Evolutionary conservation across 2,113 vertebrate species (phyloP), one percentile per base, ranked within the genome.

Genomic region (Cromileptes altivelis): DNA sequence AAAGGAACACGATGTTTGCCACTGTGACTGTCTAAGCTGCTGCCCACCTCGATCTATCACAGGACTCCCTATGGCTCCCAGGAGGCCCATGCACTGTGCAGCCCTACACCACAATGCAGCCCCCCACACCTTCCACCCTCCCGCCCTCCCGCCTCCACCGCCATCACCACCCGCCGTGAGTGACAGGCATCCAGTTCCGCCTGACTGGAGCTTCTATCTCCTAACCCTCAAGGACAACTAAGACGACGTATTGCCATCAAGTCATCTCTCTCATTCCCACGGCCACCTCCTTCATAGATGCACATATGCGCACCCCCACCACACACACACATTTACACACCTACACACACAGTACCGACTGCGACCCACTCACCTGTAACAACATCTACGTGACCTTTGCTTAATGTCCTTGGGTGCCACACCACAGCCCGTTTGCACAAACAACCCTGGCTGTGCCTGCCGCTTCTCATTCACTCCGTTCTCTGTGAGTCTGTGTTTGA

Each of bases 141-240:
- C 27, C 70, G 21, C 65, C 62, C 52, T 33, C 67, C 30, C 33
- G 72, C 25, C 55, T 65, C 86, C 68, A 27, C 71, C 50, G 4
- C 70, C 85, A 81, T 69, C 83, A 71, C 84, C 76, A 25, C 27
- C 87, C n/a, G 9, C 76, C 65, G 72, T 95, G 93, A 96, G 89
- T 95, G 94, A 95, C 94, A 95, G 94, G 88, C 91, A 70, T 96
- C 92, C 49, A 80, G 94, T 94, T 94, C 90, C 80, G 80, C 93
- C 89, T 91, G 91, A 91, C 91, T 91, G 92, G 84, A 84, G 82
- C 83, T 80, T 88, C 89, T 90, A 91, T 94, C 91, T 94, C 81
- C 40, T 30, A 76, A 75, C 91, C 92, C 93, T 92, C 87, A 93
- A 94, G 94, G 91, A 93, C 93, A 85, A 89, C 84, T 70, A 81